Base-by-base conservation (phyloP, 1,140 invertebrate species). In the Calycopis cecrops region DNA sequence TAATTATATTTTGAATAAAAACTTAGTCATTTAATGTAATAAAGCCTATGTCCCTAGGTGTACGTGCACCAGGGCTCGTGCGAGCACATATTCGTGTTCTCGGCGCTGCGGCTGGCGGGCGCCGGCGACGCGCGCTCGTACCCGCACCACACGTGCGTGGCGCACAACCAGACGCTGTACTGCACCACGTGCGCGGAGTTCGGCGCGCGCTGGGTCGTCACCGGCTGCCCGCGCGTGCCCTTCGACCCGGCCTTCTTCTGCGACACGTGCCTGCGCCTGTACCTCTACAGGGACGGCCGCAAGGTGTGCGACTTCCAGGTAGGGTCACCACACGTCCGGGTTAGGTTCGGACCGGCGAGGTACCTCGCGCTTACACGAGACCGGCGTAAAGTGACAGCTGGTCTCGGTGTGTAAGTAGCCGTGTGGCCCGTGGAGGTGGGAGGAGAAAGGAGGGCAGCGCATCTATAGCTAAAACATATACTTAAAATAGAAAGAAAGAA, bases 1-100 rank as follows among this genome's bases (percentile, higher is more conserved):
- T n/a, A n/a, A n/a, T n/a, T n/a, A n/a, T n/a, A n/a, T n/a, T n/a
- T n/a, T n/a, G n/a, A n/a, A n/a, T n/a, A n/a, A n/a, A n/a, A n/a
- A n/a, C n/a, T 28, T 28, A 28, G 2, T 28, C 12, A 57, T 12
- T 37, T 48, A 9, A 12, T 3, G 16, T 34, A 28, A 10, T 8
- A 47, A 55, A 49, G 37, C 14, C 10, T 18, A 10, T 35, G 34
- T 16, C 62, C 60, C 3, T 94, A 94, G 90, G 89, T 96, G 4
- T 97, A 96, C 85, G 88, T 93, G 33, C 95, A 97, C 85, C 94
- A 96, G 79, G 96, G 95, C n/a, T 91, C 92, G 67, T 97, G 96
- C 85, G 95, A 97, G 79, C 96, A 98, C 82, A 70, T 97, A 0
- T 90, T 97, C 67, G 88, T 92, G 1, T 93, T 97, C 64, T 92